Conservation (phyloP, 2,113 vertebrate species). For the Spheniscus mendiculus region DNA sequence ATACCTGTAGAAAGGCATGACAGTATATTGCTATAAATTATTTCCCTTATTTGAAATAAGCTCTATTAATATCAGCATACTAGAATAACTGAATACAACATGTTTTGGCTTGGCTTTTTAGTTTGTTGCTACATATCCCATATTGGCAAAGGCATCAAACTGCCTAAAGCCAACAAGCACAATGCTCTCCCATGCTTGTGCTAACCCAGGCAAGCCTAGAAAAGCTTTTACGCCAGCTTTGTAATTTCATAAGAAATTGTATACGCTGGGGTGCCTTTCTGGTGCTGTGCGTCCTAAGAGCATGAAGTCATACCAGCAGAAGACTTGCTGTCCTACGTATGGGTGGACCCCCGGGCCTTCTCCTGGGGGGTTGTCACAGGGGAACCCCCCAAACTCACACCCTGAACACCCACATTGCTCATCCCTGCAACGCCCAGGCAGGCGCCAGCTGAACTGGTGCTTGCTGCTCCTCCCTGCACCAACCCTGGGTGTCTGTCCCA, state of each 20-base stretch:
- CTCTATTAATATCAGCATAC: neutral
- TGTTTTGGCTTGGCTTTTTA: neutral
- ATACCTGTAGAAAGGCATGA: neutral
- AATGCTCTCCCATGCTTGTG: neutral
- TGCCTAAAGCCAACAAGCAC: neutral
- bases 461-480: neutral
- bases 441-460: neutral
- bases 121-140: neutral
- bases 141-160: neutral
- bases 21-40: neutral
- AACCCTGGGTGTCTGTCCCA: rapidly evolving
- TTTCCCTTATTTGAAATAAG: neutral
- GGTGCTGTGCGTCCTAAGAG: neutral
- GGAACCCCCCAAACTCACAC: rapidly evolving
- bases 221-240: neutral
- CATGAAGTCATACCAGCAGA: neutral
- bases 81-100: neutral
- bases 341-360: neutral
- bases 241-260: neutral
- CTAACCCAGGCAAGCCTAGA: neutral
- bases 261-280: rapidly evolving
- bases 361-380: neutral
- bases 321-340: neutral
- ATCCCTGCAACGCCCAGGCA: rapidly evolving
- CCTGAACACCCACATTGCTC: neutral